Evolutionary conservation across 2,888 invertebrate genomes (phyloP), one percentile per base, ranked within the genome.

Genomic region (Imbricaverruca yamaguchii): DNA sequence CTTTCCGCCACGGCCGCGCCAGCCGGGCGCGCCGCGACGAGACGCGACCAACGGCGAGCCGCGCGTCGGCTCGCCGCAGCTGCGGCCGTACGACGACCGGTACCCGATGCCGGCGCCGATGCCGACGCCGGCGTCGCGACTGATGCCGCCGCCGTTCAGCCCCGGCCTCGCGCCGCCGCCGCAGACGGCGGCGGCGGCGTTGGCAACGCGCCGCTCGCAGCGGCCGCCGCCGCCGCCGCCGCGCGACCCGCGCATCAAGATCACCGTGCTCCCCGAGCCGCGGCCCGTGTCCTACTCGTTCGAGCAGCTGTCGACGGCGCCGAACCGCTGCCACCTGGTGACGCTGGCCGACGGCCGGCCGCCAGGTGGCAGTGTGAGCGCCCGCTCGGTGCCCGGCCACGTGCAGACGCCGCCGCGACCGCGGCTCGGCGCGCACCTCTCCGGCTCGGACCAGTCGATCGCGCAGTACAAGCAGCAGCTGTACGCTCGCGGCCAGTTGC

Each of bases 241-340:
- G 39, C 74, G 74, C 18, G 74, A 74, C 74, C 74, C 74, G 18
- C 74, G 74, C 74, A 74, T 74, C 74, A 4, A 18, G 53, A 74
- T 74, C 74, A 74, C 39, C 74, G 18, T 53, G 53, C 53, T 53
- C 74, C 74, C 74, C 53, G 74, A 74, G 74, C 74, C 15, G 6
- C 7, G 84, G 21, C 83, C 83, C 15, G 81, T 83, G 80, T 84
- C 83, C 4, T 83, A 81, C 78, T 84, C 84, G 7, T 83, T 84
- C 53, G 84, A 84, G 56, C 82, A 81, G 59, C 77, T 84, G 55
- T 9, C 21, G 39, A 9, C 21, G 21, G 53, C 74, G 7, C 53
- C 74, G 39, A 18, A 53, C 18, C 6, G 18, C 8, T 53, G 74
- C 25, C 53, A 74, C 74, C 15, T 74, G 74, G 53, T 53, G 53